Conservation (phyloP, 2,797 vertebrate species). For the Chrysocyon brachyurus region DNA sequence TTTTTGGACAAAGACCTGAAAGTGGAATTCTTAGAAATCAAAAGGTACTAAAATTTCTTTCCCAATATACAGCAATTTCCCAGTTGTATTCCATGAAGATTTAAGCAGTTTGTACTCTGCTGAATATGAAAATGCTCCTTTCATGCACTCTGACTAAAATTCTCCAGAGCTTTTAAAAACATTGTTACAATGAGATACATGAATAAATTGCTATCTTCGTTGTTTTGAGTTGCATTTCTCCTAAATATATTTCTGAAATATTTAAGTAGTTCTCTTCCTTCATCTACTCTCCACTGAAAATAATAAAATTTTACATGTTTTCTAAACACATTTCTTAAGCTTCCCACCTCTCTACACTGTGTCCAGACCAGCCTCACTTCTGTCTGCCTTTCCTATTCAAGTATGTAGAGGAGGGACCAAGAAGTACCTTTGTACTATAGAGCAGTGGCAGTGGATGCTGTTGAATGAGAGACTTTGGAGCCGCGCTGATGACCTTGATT, state of each 20-base stretch:
- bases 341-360: not conserved
- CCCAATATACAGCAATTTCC: not conserved
- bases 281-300: not conserved
- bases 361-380: not conserved
- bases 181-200: slow-evolving; percentile 21
- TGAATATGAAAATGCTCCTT: not conserved
- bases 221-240: slow-evolving; percentile 3
- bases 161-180: not conserved
- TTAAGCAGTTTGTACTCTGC: not conserved
- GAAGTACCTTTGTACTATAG: not conserved
- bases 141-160: slow-evolving; percentile 9
- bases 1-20: not conserved
- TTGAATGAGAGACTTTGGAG: not conserved
- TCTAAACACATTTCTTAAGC: slow-evolving; percentile 10
- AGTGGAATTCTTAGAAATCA: slow-evolving; percentile 31
- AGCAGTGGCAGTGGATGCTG: too few relatives aligned
- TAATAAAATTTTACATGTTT: not conserved
- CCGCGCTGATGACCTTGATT: not conserved
- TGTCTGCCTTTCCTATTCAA: not conserved
- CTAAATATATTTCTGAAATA: not conserved
- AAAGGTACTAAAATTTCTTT: not conserved
- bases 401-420: not conserved
- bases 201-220: slow-evolving; percentile 16
- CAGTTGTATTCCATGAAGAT: not conserved
- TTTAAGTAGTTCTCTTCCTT: not conserved